Base-by-base conservation (phyloP, 1,140 invertebrate genomes). In the Schlechtendalia chinensis region DNA sequence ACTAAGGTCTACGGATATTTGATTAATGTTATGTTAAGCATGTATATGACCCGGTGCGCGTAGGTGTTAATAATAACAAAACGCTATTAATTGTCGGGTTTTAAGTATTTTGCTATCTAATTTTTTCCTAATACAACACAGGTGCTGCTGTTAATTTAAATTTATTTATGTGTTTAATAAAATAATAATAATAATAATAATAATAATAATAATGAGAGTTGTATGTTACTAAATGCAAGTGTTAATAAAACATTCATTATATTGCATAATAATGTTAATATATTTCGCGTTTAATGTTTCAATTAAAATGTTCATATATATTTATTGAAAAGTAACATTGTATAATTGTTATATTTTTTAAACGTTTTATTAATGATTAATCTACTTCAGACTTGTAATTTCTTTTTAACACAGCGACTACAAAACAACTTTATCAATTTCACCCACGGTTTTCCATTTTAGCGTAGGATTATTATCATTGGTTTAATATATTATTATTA, bases 391-490 rank as follows among this genome's bases (percentile, higher is more conserved):
- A n/a, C n/a, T n/a, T n/a, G n/a, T 5, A 10, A n/a, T 39, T 22
- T 59, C 4, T 59, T 65, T 65, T 39, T n/a, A 65, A 65, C 17
- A 63, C 17, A 19, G 11, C 32, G 19, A 45, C 32, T 65, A 39
- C 19, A 16, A 65, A 45, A 65, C 63, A 65, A 39, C 32, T 65
- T 65, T 45, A 65, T 65, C 29, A 39, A 65, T 45, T 22, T 65
- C 29, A 39, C 63, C 63, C 32, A 65, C 32, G 17, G 32, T n/a
- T 65, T 39, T 39, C 10, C 29, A n/a, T 65, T 45, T 14, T n/a
- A 19, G 11, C 5, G 63, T 65, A 17, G 32, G 63, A 39, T 39
- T 32, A 65, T 65, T 32, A 22, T 65, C 19, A 8, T 65, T 14
- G 29, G 11, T 45, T 65, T 45, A 65, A 65, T 39, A 22, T 50